Conservation (phyloP, 2,888 invertebrate species). For the Sphinx pinastri region DNA sequence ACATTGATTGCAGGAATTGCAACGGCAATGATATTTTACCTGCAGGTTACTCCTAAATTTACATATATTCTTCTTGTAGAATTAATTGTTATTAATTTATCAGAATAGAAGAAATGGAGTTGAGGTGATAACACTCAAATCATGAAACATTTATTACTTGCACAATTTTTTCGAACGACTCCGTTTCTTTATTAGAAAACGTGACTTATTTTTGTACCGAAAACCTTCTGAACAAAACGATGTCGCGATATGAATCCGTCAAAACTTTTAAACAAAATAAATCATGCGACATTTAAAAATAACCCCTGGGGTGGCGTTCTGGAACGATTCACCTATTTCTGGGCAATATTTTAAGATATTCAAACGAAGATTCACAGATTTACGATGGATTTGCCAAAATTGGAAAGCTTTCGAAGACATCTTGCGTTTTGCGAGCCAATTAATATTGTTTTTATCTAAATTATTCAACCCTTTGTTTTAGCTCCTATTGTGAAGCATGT, state of each 20-base stretch:
- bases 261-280: slow-evolving; percentile 49
- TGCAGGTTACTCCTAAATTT: too few relatives aligned
- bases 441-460: slow-evolving; percentile 33
- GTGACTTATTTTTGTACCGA: too few relatives aligned
- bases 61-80: too few relatives aligned
- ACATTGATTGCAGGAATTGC: too few relatives aligned
- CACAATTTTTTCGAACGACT: too few relatives aligned
- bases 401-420: slow-evolving; percentile 70
- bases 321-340: slow-evolving; percentile 45
- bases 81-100: too few relatives aligned
- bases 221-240: too few relatives aligned
- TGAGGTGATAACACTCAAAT: too few relatives aligned
- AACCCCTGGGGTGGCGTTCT: slow-evolving; percentile 50
- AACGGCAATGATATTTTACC: too few relatives aligned
- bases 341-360: slow-evolving; percentile 69
- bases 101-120: too few relatives aligned
- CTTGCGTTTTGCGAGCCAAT: slow-evolving; percentile 54
- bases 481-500: neutral
- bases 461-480: neutral
- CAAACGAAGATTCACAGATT: slow-evolving; percentile 68
- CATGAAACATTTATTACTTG: too few relatives aligned
- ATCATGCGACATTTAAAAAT: slow-evolving; percentile 62
- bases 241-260: slow-evolving; percentile 6
- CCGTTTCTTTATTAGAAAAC: too few relatives aligned
- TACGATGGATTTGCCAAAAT: slow-evolving; percentile 73